These are phyloP conservation scores for Thunnus maccoyii DNA, from an alignment of 2,113 vertebrate species.

Conservation along the genomic window DNA sequence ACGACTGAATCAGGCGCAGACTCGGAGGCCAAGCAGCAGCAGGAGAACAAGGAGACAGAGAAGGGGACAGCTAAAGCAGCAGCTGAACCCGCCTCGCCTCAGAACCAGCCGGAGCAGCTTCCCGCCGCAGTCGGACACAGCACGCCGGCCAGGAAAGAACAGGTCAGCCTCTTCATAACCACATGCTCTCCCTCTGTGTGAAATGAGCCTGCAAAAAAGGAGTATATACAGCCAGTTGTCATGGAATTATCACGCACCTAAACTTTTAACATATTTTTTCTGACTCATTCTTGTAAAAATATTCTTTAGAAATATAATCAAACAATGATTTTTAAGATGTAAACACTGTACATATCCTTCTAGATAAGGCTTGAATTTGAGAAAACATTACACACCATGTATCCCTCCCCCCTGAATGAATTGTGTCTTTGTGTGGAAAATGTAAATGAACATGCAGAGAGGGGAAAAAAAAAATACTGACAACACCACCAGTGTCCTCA, in stretches of 20 bases:
- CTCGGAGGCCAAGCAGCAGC: conserved; percentile 90
- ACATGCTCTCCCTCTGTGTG: not conserved
- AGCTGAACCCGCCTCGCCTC: conserved; percentile 71
- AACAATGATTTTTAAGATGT: not conserved
- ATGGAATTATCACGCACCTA: not conserved
- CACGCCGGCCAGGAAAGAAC: conserved; percentile 88
- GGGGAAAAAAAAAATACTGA: conserved; percentile 3
- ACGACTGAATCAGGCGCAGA: conserved; percentile 93
- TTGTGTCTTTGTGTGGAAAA: conserved; percentile 62
- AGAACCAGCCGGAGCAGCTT: conserved; percentile 85
- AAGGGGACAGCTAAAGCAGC: conserved; percentile 70
- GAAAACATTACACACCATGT: conserved; percentile 44
- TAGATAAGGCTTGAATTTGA: not conserved
- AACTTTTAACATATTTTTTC: too few species aligned
- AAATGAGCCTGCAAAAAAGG: not conserved
- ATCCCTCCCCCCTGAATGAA: conserved; percentile 42
- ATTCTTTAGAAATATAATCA: not conserved
- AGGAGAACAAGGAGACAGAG: conserved; percentile 83
- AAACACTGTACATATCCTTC: conserved; percentile 10
- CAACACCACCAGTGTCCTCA: conserved; percentile 35
- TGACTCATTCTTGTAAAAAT: too few species aligned
- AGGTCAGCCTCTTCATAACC: conserved; percentile 71
- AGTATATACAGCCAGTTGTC: not conserved
- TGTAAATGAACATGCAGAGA: conserved; percentile 43
- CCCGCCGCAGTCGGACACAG: conserved; percentile 88